These are phyloP conservation scores for Leucophenga maculata DNA, from an alignment of 2,888 invertebrate genomes.

Conservation along the genomic window DNA sequence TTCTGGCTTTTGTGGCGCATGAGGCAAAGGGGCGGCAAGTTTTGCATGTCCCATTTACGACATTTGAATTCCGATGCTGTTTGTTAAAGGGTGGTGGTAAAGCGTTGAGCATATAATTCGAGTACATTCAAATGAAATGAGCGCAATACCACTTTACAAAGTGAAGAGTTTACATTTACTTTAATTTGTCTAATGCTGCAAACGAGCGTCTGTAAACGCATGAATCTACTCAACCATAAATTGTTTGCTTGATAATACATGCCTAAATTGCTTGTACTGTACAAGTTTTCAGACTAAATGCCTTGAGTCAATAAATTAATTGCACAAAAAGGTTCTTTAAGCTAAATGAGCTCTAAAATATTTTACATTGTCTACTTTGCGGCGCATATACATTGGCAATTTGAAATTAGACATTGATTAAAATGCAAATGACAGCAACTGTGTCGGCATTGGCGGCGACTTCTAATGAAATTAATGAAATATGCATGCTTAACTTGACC, in stretches of 20 bases:
- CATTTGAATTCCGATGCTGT: slow-evolving; percentile 15
- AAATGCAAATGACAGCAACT: slow-evolving; percentile 37
- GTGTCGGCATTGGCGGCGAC: slow-evolving; percentile 15
- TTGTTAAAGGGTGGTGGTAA: slow-evolving; percentile 9
- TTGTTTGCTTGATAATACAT: no score
- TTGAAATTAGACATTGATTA: slow-evolving; percentile 43
- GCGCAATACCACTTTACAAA: no score
- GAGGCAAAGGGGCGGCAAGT: no score
- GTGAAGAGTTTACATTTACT: slow-evolving; percentile 53
- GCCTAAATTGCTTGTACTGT: neutral
- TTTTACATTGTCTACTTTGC: slow-evolving; percentile 28
- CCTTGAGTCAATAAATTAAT: slow-evolving; percentile 39
- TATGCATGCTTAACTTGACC: slow-evolving; percentile 44
- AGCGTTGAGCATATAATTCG: slow-evolving; percentile 44
- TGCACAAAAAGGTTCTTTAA: slow-evolving; percentile 37
- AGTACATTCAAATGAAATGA: slow-evolving; percentile 38
- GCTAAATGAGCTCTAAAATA: slow-evolving; percentile 34
- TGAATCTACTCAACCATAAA: neutral
- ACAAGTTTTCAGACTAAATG: slow-evolving; percentile 26
- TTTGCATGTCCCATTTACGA: neutral
- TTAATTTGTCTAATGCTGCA: slow-evolving; percentile 56
- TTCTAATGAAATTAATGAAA: slow-evolving; percentile 56
- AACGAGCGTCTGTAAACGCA: slow-evolving; percentile 3
- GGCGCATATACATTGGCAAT: no score
- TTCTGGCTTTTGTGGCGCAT: slow-evolving; percentile 52